Percentiles rank a stretch among this genome's conserved stretches.
These are phyloP conservation scores for Hirundo rustica DNA, from an alignment of 2,797 vertebrate species.

Conservation along the genomic window DNA sequence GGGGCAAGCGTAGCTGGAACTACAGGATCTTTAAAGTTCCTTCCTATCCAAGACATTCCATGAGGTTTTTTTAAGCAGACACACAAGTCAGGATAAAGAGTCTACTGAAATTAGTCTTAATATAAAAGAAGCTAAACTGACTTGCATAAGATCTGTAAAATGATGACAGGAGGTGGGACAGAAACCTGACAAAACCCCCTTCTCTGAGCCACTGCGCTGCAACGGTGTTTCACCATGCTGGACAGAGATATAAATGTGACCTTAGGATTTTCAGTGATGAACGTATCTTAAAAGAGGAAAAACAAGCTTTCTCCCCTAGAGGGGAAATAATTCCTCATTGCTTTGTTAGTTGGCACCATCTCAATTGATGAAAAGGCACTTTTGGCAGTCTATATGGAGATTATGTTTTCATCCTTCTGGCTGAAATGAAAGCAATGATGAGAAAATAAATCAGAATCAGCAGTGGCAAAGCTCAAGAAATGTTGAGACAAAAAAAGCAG, in stretches of 20 bases:
- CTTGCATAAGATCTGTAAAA: not conserved
- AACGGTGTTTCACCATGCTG: not conserved
- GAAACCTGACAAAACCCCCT: not conserved
- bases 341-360: not conserved
- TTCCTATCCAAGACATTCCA: not conserved
- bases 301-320: not conserved
- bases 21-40: not conserved
- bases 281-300: not conserved
- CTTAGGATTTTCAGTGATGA: not conserved
- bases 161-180: accelerated
- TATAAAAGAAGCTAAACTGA: not conserved
- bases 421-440: constrained; percentile 9
- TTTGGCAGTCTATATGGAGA: not conserved
- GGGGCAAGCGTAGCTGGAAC: not conserved
- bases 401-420: constrained; percentile 7
- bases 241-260: not conserved
- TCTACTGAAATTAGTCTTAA: not conserved
- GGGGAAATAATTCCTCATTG: not conserved
- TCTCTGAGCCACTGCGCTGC: not conserved
- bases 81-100: not conserved
- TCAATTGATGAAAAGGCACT: not conserved
- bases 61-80: not conserved
- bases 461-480: not conserved
- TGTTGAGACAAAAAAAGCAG: not conserved
- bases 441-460: constrained; percentile 9